phyloP scores from a whole-genome alignment of 64 coral and sea anemone species.

The Porites lutea region DNA sequence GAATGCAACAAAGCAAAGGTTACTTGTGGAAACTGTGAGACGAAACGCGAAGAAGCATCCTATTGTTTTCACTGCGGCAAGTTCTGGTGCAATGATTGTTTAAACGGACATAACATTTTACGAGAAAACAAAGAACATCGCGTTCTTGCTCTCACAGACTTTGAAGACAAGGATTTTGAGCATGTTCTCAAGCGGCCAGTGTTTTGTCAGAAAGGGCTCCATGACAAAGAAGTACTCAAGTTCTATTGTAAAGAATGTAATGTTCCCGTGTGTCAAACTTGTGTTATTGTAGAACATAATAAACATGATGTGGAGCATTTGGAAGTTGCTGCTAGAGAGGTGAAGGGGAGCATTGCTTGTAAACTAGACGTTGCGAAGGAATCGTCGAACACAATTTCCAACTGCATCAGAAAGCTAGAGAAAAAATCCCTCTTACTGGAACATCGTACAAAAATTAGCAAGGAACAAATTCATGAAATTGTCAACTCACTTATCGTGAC shows the following conservation, averaged over 20 bases:
- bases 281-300: conserved; percentile 33
- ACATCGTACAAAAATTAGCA: not conserved
- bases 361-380: not conserved
- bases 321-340: not conserved
- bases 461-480: not conserved
- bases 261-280: conserved; percentile 41
- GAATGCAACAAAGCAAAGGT: conserved; percentile 62
- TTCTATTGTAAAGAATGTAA: conserved; percentile 60
- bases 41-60: not conserved
- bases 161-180: conserved; percentile 68
- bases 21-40: conserved; percentile 62
- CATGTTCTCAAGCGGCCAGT: conserved; percentile 63
- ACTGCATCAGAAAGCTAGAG: not conserved
- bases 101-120: conserved; percentile 42
- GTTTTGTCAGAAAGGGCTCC: conserved; percentile 51
- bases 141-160: conserved; percentile 54
- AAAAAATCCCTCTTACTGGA: not conserved
- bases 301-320: conserved; percentile 58
- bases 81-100: conserved; percentile 68
- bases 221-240: conserved; percentile 46
- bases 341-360: not conserved
- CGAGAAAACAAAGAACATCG: conserved; percentile 63
- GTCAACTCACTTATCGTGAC: not conserved
- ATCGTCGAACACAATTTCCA: not conserved
- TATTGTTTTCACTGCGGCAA: conserved; percentile 54